A percentile compares a stretch with the other conserved stretches of the same genome.
Evolutionary conservation across 2,113 vertebrate genomes (phyloP).

Genomic region (Percopsis transmontana): DNA sequence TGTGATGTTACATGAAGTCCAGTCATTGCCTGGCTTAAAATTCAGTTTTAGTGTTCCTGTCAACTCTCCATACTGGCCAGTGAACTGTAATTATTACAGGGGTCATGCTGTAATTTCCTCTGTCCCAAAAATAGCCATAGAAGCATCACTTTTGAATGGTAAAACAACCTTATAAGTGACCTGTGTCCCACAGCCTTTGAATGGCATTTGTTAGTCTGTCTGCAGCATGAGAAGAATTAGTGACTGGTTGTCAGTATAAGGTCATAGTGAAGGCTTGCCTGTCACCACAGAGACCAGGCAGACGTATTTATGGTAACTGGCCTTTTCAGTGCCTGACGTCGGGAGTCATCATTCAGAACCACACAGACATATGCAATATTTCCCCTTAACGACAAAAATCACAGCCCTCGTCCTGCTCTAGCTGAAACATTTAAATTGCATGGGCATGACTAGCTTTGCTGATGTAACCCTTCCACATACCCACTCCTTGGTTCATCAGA

Average conservation of each 20-base stretch:
- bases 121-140: conserved; percentile 41
- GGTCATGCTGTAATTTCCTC: conserved; percentile 43
- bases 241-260: conserved; percentile 25
- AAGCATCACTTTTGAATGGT: conserved; percentile 6
- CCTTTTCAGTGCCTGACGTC: conserved; percentile 45
- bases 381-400: conserved; percentile 4
- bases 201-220: conserved; percentile 22
- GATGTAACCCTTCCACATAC: not conserved
- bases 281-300: conserved; percentile 35
- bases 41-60: conserved; percentile 27
- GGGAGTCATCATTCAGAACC: conserved; percentile 35
- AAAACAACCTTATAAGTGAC: conserved; percentile 30
- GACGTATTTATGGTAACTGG: conserved; percentile 44
- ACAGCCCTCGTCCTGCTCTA: conserved; percentile 7
- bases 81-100: conserved; percentile 38
- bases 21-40: conserved; percentile 28
- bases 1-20: conserved; percentile 12
- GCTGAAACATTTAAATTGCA: conserved; percentile 20
- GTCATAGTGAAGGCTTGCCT: conserved; percentile 35
- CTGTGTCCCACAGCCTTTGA: conserved; percentile 7
- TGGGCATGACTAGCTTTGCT: not conserved
- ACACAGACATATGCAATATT: conserved; percentile 20
- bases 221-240: conserved; percentile 12
- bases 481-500: not conserved
- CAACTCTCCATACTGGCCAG: conserved; percentile 23